These are phyloP conservation scores for Apis laboriosa DNA, from an alignment of 1,140 invertebrate species.

Conservation along the genomic window DNA sequence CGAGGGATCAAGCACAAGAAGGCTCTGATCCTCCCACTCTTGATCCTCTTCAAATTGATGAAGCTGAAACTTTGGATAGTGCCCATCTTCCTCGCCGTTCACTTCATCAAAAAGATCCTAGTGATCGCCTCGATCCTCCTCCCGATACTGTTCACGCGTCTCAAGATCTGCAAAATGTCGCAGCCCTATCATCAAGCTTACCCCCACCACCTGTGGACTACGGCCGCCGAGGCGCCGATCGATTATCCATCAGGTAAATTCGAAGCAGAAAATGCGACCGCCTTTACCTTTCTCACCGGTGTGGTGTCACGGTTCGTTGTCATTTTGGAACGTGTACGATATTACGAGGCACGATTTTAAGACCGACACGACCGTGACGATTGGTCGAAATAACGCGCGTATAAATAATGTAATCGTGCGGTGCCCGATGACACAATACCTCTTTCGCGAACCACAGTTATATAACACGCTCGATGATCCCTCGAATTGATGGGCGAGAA, in stretches of 20 bases:
- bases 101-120: constrained; percentile 87
- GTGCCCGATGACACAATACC: not conserved
- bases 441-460: constrained; percentile 21
- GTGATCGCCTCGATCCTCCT: constrained; percentile 83
- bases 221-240: constrained; percentile 72
- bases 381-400: not conserved
- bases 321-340: not conserved
- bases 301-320: not conserved
- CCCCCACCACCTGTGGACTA: constrained; percentile 71
- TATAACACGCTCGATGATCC: constrained; percentile 6
- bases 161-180: constrained; percentile 84
- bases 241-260: constrained; percentile 76
- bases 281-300: too few species aligned
- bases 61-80: constrained; percentile 85
- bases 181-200: constrained; percentile 63
- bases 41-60: constrained; percentile 83
- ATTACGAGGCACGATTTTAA: not conserved
- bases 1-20: constrained; percentile 83
- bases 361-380: not conserved
- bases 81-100: constrained; percentile 84
- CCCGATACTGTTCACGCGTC: constrained; percentile 83
- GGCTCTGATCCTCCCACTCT: constrained; percentile 83
- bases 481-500: not conserved
- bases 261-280: not conserved
- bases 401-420: not conserved